Conservation (phyloP, 30 jellyfish, hydroid and myxozoan species). For the Aurelia coerulea region DNA sequence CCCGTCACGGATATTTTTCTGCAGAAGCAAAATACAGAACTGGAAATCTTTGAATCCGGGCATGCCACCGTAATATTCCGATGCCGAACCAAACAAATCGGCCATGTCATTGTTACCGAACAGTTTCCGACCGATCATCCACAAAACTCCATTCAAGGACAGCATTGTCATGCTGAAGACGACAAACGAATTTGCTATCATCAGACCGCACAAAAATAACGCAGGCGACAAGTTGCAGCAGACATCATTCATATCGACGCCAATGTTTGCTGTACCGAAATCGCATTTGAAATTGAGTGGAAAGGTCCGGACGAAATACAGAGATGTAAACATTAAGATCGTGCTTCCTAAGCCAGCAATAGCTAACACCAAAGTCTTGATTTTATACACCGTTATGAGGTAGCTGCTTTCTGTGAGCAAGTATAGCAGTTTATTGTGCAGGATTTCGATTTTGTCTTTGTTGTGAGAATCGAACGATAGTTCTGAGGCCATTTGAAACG, state of each 20-base stretch:
- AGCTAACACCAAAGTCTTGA: slow-evolving; percentile 23
- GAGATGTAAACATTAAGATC: slow-evolving; percentile 2
- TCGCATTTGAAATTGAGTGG: slow-evolving; percentile 72
- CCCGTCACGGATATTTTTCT: slow-evolving; percentile 81
- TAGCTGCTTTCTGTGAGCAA: slow-evolving; percentile 76
- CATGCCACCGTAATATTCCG: slow-evolving; percentile 86
- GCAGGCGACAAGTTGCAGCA: slow-evolving; percentile 80
- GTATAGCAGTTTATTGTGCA: slow-evolving; percentile 63
- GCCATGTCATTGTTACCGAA: slow-evolving; percentile 51
- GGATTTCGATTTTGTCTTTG: slow-evolving; percentile 66
- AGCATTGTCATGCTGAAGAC: slow-evolving; percentile 40
- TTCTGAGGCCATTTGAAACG: slow-evolving; percentile 90
- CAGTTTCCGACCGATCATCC: slow-evolving; percentile 68
- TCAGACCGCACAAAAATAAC: slow-evolving; percentile 63
- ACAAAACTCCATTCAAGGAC: slow-evolving; percentile 66
- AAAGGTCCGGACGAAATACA: slow-evolving; percentile 44
- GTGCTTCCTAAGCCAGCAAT: slow-evolving; percentile 62
- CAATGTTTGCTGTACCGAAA: slow-evolving; percentile 47
- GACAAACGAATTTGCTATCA: slow-evolving; percentile 38
- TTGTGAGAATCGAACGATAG: slow-evolving; percentile 68
- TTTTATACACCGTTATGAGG: slow-evolving; percentile 63
- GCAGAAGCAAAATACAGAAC: slow-evolving; percentile 77
- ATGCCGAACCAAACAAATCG: slow-evolving; percentile 67
- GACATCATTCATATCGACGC: slow-evolving; percentile 51
- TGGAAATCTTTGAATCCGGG: slow-evolving; percentile 85